These are phyloP conservation scores for Myrmophylax atrothorax DNA, from an alignment of 2,113 vertebrate species.

Conservation along the genomic window DNA sequence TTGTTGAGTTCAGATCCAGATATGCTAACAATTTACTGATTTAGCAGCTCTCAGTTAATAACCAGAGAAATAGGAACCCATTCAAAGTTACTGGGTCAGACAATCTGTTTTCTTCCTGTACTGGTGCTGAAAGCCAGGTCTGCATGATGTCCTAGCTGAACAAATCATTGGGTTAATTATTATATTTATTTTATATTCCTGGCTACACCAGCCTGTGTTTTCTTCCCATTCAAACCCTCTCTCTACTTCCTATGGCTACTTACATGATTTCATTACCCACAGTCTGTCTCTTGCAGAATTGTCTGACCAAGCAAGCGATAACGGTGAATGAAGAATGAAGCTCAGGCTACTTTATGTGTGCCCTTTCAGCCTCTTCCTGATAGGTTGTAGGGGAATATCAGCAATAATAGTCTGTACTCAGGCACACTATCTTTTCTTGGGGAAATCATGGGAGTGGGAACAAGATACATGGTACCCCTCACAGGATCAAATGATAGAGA, in stretches of 20 bases:
- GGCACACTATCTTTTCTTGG: neutral
- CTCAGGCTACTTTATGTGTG: neutral
- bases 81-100: neutral
- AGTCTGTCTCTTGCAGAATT: neutral
- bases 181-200: neutral
- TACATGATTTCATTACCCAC: neutral
- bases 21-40: constrained; percentile 43
- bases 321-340: neutral
- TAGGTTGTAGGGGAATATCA: neutral
- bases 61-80: neutral
- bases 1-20: constrained; percentile 25
- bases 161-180: neutral
- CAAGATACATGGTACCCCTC: neutral
- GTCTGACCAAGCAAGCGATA: neutral
- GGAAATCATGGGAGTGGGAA: neutral
- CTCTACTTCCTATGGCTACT: neutral
- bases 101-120: neutral
- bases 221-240: neutral
- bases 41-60: constrained; percentile 2
- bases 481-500: neutral
- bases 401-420: neutral
- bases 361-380: neutral
- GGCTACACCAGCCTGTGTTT: neutral
- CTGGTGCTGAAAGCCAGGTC: neutral
- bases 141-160: neutral